phyloP scores from a whole-genome alignment of 64 coral and sea anemone genomes.

The Montipora foliosa region DNA sequence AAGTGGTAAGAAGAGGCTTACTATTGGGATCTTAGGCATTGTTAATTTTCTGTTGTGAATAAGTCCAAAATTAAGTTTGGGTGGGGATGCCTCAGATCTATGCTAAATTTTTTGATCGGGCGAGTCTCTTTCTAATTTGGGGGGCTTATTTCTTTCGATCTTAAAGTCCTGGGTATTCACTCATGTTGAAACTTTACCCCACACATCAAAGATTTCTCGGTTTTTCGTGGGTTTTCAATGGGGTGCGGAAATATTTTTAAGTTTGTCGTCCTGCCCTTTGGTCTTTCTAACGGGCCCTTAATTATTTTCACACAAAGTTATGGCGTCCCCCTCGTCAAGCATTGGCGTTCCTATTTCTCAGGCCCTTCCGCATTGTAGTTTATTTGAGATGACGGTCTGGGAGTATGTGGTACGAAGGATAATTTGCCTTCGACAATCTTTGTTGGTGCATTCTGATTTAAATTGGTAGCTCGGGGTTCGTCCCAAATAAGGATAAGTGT shows the following conservation, averaged over 20 bases:
- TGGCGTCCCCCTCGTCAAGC: no score
- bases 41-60: conserved; percentile 43
- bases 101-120: neutral
- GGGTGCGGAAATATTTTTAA: neutral
- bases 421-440: neutral
- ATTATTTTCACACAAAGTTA: no score
- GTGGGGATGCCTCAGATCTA: neutral
- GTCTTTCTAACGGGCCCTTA: no score
- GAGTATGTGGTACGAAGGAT: neutral
- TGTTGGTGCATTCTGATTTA: neutral
- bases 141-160: no score
- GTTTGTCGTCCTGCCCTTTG: neutral
- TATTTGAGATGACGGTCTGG: neutral
- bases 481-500: no score
- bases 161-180: no score
- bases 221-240: conserved; percentile 26
- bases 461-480: neutral
- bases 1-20: no score
- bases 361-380: no score
- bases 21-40: conserved; percentile 5
- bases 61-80: neutral
- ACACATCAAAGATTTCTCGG: no score
- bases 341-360: no score
- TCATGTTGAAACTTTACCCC: no score
- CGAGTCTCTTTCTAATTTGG: neutral